These are phyloP conservation scores for Heliconius charithonia DNA, from an alignment of 2,888 invertebrate species.

Conservation along the genomic window DNA sequence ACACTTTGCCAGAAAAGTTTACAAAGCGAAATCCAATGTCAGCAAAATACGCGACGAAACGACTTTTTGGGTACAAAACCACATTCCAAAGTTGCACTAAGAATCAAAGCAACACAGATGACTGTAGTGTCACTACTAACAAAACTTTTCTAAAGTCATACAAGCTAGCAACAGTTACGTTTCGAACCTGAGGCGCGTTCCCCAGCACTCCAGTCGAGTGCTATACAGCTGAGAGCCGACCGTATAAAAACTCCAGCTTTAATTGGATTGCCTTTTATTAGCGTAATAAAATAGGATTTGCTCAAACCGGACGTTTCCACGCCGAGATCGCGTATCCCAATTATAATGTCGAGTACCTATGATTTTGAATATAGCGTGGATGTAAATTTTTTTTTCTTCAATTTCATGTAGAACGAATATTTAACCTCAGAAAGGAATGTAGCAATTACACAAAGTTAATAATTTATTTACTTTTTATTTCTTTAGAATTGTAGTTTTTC, in stretches of 20 bases:
- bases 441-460: too few species aligned
- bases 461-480: too few species aligned
- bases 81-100: neutral
- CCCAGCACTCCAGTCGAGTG: constrained; percentile 60
- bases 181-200: constrained; percentile 60
- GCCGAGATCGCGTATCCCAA: constrained; percentile 28
- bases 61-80: constrained; percentile 2
- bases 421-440: neutral
- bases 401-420: neutral
- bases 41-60: neutral
- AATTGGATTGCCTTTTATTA: constrained; percentile 82
- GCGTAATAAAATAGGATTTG: constrained; percentile 72
- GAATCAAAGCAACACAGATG: constrained; percentile 1
- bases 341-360: constrained; percentile 31
- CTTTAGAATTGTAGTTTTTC: too few species aligned
- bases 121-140: neutral
- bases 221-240: constrained; percentile 60
- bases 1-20: neutral
- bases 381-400: neutral
- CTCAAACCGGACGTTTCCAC: constrained; percentile 35
- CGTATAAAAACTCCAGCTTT: constrained; percentile 75
- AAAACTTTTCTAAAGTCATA: constrained; percentile 20
- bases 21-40: neutral
- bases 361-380: constrained; percentile 12
- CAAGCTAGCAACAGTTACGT: constrained; percentile 49